These are phyloP conservation scores for Microtus agrestis DNA, from an alignment of 2,797 vertebrate genomes.

Conservation along the genomic window DNA sequence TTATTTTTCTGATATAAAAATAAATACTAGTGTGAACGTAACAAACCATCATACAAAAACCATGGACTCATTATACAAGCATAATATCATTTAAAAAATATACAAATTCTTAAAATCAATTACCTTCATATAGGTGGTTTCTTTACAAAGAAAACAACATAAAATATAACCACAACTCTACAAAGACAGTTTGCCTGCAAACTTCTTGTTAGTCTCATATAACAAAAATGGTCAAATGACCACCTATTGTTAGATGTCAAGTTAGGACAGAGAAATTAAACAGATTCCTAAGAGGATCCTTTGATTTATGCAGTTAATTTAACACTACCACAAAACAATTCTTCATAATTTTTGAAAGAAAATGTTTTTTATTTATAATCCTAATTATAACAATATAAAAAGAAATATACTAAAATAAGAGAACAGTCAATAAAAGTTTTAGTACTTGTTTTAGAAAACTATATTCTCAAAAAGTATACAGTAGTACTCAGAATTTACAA, in stretches of 20 bases:
- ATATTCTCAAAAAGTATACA: conserved; percentile 32
- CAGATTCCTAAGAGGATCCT: conserved; percentile 3
- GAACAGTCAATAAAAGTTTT: conserved; percentile 52
- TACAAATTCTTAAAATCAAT: conserved; percentile 25
- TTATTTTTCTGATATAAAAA: conserved; percentile 49
- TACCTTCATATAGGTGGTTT: conserved; percentile 19
- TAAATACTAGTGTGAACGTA: conserved; percentile 37
- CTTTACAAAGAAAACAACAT: conserved; percentile 47
- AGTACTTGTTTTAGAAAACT: conserved; percentile 39
- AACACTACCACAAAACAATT: conserved; percentile 47
- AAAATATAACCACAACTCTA: conserved; percentile 53
- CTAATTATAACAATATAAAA: conserved; percentile 7
- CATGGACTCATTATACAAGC: neutral
- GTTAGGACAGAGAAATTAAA: conserved; percentile 34
- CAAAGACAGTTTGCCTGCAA: neutral
- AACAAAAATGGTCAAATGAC: conserved; percentile 44
- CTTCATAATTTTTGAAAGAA: conserved; percentile 53
- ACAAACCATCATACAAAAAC: conserved; percentile 42
- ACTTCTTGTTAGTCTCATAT: conserved; percentile 45
- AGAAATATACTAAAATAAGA: conserved; percentile 13
- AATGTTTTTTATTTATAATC: conserved; percentile 41
- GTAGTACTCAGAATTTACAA: conserved; percentile 26
- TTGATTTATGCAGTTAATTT: neutral
- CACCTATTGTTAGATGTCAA: neutral
- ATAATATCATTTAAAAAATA: conserved; percentile 39